Conservation (phyloP, 2,113 vertebrate genomes). For the Onychostoma macrolepis region DNA sequence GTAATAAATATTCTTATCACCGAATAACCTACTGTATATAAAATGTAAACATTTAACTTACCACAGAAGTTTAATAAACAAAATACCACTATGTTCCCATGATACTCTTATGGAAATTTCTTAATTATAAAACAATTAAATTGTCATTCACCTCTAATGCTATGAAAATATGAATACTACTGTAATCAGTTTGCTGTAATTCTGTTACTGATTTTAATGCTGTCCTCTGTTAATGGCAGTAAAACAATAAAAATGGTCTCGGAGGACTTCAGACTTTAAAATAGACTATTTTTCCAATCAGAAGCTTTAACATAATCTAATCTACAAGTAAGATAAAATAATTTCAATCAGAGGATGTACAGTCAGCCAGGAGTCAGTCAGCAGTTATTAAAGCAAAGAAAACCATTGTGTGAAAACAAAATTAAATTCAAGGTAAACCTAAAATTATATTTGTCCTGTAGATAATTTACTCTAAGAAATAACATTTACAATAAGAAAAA, state of each 20-base stretch:
- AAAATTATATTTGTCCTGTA: not conserved
- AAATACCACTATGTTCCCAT: not conserved
- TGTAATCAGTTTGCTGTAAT: not conserved
- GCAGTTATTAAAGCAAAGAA: not conserved
- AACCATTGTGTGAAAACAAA: not conserved
- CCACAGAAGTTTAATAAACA: not conserved
- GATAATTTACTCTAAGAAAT: not conserved
- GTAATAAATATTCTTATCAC: not conserved
- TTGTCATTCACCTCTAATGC: not conserved
- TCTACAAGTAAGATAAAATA: not conserved
- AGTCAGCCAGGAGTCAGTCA: not conserved
- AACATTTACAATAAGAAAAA: not conserved
- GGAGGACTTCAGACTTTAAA: no score
- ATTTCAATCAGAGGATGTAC: not conserved
- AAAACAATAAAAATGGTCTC: no score
- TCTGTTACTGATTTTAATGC: not conserved
- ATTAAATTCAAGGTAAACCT: no score
- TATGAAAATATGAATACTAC: not conserved
- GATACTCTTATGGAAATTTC: not conserved
- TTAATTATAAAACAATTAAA: not conserved
- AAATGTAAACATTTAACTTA: not conserved
- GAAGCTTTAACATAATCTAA: no score
- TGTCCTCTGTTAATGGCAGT: not conserved
- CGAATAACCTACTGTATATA: not conserved
- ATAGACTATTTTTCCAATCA: no score